Evolutionary conservation across 1,140 invertebrate genomes (phyloP), one percentile per base, ranked within the genome.

Genomic region (Brachionus asplanchnoidis): DNA sequence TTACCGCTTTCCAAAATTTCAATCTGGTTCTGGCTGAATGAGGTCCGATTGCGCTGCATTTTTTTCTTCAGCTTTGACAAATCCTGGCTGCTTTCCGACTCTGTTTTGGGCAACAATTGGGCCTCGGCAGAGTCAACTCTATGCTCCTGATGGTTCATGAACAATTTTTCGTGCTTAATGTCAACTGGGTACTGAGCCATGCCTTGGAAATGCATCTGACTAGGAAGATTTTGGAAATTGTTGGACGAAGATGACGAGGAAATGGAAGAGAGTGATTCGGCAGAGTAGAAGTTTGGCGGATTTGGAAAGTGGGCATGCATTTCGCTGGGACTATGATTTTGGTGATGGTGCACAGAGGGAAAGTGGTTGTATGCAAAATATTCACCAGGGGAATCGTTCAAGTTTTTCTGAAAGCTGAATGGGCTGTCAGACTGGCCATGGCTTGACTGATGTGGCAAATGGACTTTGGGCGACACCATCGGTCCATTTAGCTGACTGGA

Each of bases 1-100:
- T 77, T 65, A 98, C 97, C 97, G 95, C 98, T 98, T 91, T 99
- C 97, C 86, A 99, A 92, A 88, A 95, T 96, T 90, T 99, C 97
- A 87, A 99, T 98, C 91, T 99, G 98, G 87, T 99, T 96, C 88
- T 98, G 98, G 85, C 97, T 98, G 91, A 99, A 99, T 40, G 97
- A 98, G 9, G 98, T 99, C 87, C 98, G 92, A 91, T 99, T 99
- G 88, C 98, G 93, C 90, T 99, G 98, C 65, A 99, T 91, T 91
- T 99, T 99, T 82, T 77, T 77, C 46, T 77, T 77, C 5, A 77
- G 17, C 11, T 77, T 50, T 12, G 20, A 50, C 23, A 23, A n/a
- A 26, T 77, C 73, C 12, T 77, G 42, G 20, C 1, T 7, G 14
- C 26, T 77, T 28, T 77, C 44, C 1, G 42, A 20, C 26, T 77